Base-by-base conservation (phyloP, 1,140 invertebrate species). In the Pectinophora gossypiella region DNA sequence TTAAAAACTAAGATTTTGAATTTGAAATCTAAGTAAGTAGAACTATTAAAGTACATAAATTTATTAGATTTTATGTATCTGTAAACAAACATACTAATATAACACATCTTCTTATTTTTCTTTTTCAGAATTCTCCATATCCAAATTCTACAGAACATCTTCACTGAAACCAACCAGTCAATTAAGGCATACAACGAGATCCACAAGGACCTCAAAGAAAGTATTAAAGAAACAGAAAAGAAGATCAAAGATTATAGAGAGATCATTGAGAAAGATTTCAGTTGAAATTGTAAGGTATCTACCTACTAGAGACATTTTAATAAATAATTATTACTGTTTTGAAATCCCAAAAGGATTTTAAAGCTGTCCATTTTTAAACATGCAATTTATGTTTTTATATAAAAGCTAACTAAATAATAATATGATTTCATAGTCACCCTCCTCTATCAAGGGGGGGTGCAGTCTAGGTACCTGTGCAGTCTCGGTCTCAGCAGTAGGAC, bases 91-190 rank as follows among this genome's bases (percentile, higher is more conserved):
- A 32, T 32, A 12, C 9, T 1, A 12, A 32, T 9, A 7, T 32
- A 3, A 2, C 2, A 32, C 27, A 12, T n/a, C n/a, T n/a, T n/a
- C n/a, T n/a, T n/a, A n/a, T n/a, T 59, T 50, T 45, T 54, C 49
- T 54, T 42, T 80, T 74, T 19, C 68, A 86, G 83, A 52, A 86
- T 86, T 49, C 67, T 85, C 0, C 73, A 86, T 51, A 56, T 86
- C 1, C 74, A 80, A 58, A 80, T 85, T 10, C 61, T 84, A 0
- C 75, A 76, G 19, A 82, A 72, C 32, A 83, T 87, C 1, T 87
- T 73, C 48, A 81, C 80, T 0, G 81, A 87, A 50, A 87, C 84
- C 12, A 84, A 84, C 27, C 72, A 84, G 42, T 85, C 84, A n/a
- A 81, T 87, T 0, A 81, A 74, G 47, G 77, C 81, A 0, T 85